phyloP scores from a whole-genome alignment of 2,797 vertebrate genomes.

The Neoniphon sammara region DNA sequence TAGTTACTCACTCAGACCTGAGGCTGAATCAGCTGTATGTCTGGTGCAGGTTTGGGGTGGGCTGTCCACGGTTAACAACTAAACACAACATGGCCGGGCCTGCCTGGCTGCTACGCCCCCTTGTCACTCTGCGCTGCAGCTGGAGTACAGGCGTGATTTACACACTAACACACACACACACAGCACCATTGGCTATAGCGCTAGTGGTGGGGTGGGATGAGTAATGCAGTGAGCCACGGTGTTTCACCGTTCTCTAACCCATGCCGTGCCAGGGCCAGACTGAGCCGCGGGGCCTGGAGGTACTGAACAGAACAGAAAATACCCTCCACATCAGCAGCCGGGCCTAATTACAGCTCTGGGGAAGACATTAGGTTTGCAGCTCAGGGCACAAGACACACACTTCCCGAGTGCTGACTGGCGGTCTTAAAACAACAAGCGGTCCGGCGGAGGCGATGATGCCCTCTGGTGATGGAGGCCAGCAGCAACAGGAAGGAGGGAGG shows the following conservation, averaged over 20 bases:
- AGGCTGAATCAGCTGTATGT: slow-evolving; percentile 70
- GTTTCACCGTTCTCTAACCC: slow-evolving; percentile 65
- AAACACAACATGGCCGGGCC: slow-evolving; percentile 56
- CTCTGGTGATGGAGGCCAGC: slow-evolving; percentile 55
- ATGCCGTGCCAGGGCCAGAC: slow-evolving; percentile 66
- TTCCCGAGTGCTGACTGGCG: background rate
- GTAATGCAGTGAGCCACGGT: slow-evolving; percentile 48
- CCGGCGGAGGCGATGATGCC: slow-evolving; percentile 45
- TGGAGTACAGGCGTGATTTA: slow-evolving; percentile 60
- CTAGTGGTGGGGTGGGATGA: slow-evolving; percentile 38
- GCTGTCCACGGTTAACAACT: slow-evolving; percentile 46
- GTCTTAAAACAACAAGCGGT: background rate
- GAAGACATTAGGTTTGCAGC: slow-evolving; percentile 16
- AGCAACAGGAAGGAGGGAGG: background rate
- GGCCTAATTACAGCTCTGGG: slow-evolving; percentile 50
- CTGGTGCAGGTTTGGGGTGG: slow-evolving; percentile 32
- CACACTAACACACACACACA: slow-evolving; percentile 36
- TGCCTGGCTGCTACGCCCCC: slow-evolving; percentile 33
- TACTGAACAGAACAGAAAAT: slow-evolving; percentile 31
- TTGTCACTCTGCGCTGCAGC: slow-evolving; percentile 56
- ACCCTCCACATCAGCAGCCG: slow-evolving; percentile 40
- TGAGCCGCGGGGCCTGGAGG: slow-evolving; percentile 36
- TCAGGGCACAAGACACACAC: slow-evolving; percentile 21
- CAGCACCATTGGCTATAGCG: background rate
- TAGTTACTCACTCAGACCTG: slow-evolving; percentile 66